phyloP scores from a whole-genome alignment of 2,888 invertebrate genomes.

The Carterocephalus palaemon region DNA sequence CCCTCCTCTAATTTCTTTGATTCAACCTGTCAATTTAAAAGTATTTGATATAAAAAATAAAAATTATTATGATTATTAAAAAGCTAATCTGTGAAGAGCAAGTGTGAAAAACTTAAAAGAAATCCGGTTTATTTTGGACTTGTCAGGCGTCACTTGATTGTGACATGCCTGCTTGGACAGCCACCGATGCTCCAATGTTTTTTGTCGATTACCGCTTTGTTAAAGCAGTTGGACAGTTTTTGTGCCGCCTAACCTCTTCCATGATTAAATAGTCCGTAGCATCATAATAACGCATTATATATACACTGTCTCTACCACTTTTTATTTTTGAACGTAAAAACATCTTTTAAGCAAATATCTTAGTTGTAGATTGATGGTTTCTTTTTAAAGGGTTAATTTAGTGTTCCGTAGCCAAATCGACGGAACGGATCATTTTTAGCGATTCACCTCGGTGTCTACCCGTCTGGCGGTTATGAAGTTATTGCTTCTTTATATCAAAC shows the following conservation, averaged over 20 bases:
- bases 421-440: no score
- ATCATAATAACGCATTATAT: not conserved
- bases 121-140: conserved; percentile 2
- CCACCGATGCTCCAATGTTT: conserved; percentile 8
- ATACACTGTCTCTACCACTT: not conserved
- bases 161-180: conserved; percentile 13
- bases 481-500: no score
- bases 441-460: no score
- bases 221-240: conserved; percentile 12
- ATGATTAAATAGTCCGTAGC: conserved; percentile 8
- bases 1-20: no score
- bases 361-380: no score
- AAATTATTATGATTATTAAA: no score
- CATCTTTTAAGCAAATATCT: no score
- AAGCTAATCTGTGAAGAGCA: not conserved
- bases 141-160: conserved; percentile 10
- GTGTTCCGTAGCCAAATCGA: no score
- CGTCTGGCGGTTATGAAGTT: no score
- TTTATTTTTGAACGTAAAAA: not conserved
- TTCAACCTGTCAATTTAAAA: no score
- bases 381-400: no score
- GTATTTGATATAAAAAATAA: no score
- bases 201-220: conserved; percentile 17
- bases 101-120: not conserved
- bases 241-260: conserved; percentile 2